Conservation (phyloP, 2,113 vertebrate genomes). For the Amazona vittata region DNA sequence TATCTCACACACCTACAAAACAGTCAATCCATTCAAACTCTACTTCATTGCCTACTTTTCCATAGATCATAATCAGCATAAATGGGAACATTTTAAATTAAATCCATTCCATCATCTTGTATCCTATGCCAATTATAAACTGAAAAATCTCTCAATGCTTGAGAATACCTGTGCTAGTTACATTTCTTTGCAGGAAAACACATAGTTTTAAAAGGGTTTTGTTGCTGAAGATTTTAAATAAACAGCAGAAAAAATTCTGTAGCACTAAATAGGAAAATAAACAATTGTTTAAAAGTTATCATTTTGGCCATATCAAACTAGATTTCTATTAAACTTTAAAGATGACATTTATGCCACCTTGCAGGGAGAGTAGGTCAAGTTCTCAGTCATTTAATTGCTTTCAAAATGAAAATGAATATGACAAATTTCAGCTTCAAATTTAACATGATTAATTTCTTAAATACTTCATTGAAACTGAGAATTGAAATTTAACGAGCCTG, state of each 20-base stretch:
- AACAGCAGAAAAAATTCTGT: neutral
- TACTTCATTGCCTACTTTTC: neutral
- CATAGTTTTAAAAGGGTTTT: neutral
- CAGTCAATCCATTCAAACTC: neutral
- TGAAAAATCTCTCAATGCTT: neutral
- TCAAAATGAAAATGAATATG: neutral
- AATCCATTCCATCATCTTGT: neutral
- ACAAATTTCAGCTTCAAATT: neutral
- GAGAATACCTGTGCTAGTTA: neutral
- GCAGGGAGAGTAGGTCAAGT: neutral
- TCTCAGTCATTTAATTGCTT: neutral
- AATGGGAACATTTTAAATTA: neutral
- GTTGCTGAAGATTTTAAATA: neutral
- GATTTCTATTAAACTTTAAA: neutral
- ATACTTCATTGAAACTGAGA: neutral
- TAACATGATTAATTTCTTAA: neutral
- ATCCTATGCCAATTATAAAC: neutral
- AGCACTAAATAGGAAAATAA: neutral
- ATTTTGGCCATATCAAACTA: neutral
- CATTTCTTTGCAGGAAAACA: neutral
- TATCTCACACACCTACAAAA: neutral
- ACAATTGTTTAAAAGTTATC: neutral
- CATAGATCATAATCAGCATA: neutral
- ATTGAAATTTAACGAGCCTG: neutral
- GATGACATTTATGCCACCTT: neutral